Percentiles rank a stretch among this genome's conserved stretches.
Conservation (phyloP, 2,113 vertebrate genomes). For the Formicarius rufipectus region DNA sequence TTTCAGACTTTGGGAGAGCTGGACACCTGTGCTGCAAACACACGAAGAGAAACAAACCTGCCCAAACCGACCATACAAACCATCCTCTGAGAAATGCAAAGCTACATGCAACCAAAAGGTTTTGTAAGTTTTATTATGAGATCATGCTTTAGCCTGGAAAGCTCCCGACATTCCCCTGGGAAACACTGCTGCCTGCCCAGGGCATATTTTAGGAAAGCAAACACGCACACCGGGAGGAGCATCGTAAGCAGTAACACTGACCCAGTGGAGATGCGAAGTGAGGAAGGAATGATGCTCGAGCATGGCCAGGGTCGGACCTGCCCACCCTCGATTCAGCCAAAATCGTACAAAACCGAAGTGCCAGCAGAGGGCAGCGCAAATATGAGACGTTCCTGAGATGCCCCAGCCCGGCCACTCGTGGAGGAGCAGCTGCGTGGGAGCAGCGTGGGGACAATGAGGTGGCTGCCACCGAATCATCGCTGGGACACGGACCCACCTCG, state of each 20-base stretch:
- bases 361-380: constrained; percentile 54
- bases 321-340: neutral
- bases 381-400: neutral
- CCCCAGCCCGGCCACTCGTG: neutral
- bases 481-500: rapidly evolving
- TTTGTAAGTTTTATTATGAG: rapidly evolving
- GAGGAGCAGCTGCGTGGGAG: neutral
- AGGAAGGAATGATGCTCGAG: rapidly evolving
- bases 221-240: rapidly evolving
- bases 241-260: rapidly evolving
- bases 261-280: rapidly evolving
- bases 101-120: rapidly evolving
- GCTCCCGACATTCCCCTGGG: rapidly evolving
- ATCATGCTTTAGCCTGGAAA: neutral
- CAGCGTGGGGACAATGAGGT: rapidly evolving
- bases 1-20: neutral
- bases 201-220: neutral
- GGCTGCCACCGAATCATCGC: rapidly evolving
- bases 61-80: rapidly evolving
- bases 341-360: neutral
- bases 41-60: neutral
- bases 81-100: neutral
- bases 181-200: neutral
- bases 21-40: neutral
- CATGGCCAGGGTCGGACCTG: neutral